phyloP scores from a whole-genome alignment of 2,888 invertebrate genomes.

The Chrysodeixis includens region DNA sequence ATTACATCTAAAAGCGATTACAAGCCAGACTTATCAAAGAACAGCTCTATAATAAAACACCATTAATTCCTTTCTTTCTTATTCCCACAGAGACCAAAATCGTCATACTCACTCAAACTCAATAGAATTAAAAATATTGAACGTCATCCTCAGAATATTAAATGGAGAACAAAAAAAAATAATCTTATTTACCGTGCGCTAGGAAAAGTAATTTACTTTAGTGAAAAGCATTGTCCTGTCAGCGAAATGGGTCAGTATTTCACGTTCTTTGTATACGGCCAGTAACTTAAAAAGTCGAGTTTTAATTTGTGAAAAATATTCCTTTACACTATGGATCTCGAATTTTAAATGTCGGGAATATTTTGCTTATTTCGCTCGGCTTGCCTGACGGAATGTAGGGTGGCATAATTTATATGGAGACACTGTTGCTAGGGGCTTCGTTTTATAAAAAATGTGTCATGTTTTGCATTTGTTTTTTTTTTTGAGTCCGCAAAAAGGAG shows the following conservation, averaged over 20 bases:
- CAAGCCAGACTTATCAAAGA: neutral
- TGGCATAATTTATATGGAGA: neutral
- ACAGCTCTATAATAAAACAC: neutral
- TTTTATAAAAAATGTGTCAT: neutral
- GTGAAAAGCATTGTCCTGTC: constrained; percentile 70
- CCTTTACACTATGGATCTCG: constrained; percentile 23
- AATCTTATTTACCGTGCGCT: constrained; percentile 35
- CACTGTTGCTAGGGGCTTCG: neutral
- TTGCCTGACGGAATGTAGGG: constrained; percentile 9
- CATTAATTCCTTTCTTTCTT: neutral
- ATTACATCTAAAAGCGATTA: neutral
- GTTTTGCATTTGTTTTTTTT: neutral
- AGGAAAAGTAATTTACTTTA: constrained; percentile 74
- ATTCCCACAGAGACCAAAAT: constrained; percentile 16
- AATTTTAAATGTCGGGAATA: constrained; percentile 25
- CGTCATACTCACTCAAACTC: constrained; percentile 23
- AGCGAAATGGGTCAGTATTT: constrained; percentile 72
- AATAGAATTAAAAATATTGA: constrained; percentile 50
- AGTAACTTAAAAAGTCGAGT: constrained; percentile 56
- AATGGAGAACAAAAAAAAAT: constrained; percentile 43
- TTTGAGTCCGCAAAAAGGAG: neutral
- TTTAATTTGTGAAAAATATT: constrained; percentile 64
- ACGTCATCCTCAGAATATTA: constrained; percentile 40
- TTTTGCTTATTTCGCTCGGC: constrained; percentile 31
- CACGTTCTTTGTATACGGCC: constrained; percentile 52